Evolutionary conservation across 2,113 vertebrate genomes (phyloP).

Genomic region (Toxotes chatareus): DNA sequence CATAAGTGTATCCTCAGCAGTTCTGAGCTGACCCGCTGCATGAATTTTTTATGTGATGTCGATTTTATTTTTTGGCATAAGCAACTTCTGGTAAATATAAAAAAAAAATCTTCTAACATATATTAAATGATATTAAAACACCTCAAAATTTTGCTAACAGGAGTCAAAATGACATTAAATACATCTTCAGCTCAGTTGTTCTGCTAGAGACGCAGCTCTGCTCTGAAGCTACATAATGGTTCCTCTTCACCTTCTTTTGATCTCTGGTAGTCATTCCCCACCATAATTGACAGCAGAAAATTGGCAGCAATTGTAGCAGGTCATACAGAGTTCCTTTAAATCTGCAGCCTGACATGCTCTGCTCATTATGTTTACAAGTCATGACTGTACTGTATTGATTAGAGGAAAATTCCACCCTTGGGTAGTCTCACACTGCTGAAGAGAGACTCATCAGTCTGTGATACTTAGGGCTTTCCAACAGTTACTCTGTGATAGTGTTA

Average conservation of each 20-base stretch:
- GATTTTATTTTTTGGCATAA: conserved; percentile 1
- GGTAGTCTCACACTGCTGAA: conserved; percentile 8
- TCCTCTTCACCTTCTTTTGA: conserved; percentile 23
- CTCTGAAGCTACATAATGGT: not conserved
- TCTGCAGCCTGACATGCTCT: conserved; percentile 13
- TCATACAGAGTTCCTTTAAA: conserved; percentile 31
- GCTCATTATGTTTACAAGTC: conserved; percentile 60
- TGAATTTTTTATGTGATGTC: not conserved
- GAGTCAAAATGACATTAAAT: not conserved
- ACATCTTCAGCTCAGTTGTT: not conserved
- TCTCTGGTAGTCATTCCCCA: conserved; percentile 20
- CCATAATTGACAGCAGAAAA: conserved; percentile 31
- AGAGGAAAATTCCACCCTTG: conserved; percentile 43
- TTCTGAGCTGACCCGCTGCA: conserved; percentile 5
- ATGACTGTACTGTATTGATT: conserved; percentile 53
- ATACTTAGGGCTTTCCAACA: not conserved
- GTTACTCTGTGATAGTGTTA: conserved; percentile 7
- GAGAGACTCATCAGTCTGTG: conserved; percentile 16
- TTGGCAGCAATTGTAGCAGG: conserved; percentile 7
- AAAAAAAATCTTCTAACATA: not conserved
- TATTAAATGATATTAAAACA: not conserved
- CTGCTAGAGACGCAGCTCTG: conserved; percentile 12
- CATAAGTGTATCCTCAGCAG: conserved; percentile 20
- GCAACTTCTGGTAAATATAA: conserved; percentile 8
- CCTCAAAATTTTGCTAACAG: not conserved